Evolutionary conservation across 2,888 invertebrate species (phyloP).

Genomic region (Lymantria monacha): DNA sequence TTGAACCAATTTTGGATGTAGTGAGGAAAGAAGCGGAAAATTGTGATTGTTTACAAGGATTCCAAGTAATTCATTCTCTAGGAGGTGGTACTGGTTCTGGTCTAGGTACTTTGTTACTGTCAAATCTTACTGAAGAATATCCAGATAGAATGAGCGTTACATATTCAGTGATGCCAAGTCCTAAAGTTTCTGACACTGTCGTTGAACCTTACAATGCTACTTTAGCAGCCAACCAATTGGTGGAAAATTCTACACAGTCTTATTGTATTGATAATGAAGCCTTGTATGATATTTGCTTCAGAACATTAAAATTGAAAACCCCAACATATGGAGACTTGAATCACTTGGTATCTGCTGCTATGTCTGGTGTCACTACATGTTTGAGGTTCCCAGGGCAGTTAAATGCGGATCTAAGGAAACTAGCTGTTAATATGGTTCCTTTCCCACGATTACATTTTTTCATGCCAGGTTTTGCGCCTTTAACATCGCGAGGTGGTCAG

Average conservation of each 20-base stretch:
- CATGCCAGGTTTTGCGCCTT: constrained; percentile 84
- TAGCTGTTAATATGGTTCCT: constrained; percentile 82
- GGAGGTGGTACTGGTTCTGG: constrained; percentile 90
- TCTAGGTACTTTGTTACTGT: constrained; percentile 87
- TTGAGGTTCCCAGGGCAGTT: constrained; percentile 67
- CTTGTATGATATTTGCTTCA: constrained; percentile 89
- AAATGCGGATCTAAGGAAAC: constrained; percentile 87
- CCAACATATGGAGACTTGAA: constrained; percentile 91
- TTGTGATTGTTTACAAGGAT: constrained; percentile 85
- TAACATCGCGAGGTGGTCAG: constrained; percentile 90
- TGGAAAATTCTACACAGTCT: constrained; percentile 85
- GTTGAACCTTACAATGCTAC: constrained; percentile 86
- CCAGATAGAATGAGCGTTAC: constrained; percentile 88
- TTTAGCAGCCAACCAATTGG: constrained; percentile 84
- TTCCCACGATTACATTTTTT: constrained; percentile 87
- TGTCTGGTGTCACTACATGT: constrained; percentile 74
- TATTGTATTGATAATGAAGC: constrained; percentile 90
- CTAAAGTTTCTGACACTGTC: constrained; percentile 89
- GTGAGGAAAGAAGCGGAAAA: constrained; percentile 84
- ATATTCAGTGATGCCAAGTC: constrained; percentile 87
- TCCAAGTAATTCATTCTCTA: constrained; percentile 85
- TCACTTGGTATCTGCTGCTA: constrained; percentile 66
- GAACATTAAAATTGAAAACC: constrained; percentile 87
- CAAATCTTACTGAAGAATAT: constrained; percentile 88
- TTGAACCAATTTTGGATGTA: constrained; percentile 83